Evolutionary conservation across 1,140 invertebrate genomes (phyloP).

Genomic region (Drosophila pandora): DNA sequence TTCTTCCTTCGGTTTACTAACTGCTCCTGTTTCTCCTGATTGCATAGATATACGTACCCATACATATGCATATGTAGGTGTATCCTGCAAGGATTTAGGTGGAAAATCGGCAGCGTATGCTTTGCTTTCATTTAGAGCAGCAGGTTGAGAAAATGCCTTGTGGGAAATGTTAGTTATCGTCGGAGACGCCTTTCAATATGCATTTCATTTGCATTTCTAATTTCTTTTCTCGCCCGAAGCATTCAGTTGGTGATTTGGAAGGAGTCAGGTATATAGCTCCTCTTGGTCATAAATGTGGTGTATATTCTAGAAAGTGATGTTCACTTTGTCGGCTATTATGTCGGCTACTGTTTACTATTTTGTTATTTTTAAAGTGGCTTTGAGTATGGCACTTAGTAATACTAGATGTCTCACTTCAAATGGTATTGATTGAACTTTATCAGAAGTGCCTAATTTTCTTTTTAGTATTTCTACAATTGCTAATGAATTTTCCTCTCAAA

Average conservation of each 20-base stretch:
- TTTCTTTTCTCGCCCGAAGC: conserved; percentile 37
- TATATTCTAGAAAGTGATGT: background rate
- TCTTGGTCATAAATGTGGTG: background rate
- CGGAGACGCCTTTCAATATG: conserved; percentile 43
- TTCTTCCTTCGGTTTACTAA: conserved; percentile 16
- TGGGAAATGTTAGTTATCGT: conserved; percentile 51
- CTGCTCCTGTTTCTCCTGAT: conserved; percentile 32
- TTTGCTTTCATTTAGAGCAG: conserved; percentile 44
- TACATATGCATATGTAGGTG: background rate
- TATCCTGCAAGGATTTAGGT: conserved; percentile 4
- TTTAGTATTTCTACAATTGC: too few species aligned
- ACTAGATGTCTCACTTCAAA: background rate
- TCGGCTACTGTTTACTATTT: too few species aligned
- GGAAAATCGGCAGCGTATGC: conserved; percentile 30
- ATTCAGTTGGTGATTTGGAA: conserved; percentile 22
- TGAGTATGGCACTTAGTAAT: too few species aligned
- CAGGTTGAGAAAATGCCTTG: conserved; percentile 22
- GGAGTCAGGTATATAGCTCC: conserved; percentile 7
- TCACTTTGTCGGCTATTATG: conserved; percentile 2
- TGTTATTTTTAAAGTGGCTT: too few species aligned
- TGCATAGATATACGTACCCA: conserved; percentile 18
- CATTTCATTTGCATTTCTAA: conserved; percentile 61
- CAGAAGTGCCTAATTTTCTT: background rate
- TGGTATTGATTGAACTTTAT: background rate
- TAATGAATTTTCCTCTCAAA: too few species aligned